phyloP scores from a whole-genome alignment of 2,113 vertebrate species.

The Scomber colias region DNA sequence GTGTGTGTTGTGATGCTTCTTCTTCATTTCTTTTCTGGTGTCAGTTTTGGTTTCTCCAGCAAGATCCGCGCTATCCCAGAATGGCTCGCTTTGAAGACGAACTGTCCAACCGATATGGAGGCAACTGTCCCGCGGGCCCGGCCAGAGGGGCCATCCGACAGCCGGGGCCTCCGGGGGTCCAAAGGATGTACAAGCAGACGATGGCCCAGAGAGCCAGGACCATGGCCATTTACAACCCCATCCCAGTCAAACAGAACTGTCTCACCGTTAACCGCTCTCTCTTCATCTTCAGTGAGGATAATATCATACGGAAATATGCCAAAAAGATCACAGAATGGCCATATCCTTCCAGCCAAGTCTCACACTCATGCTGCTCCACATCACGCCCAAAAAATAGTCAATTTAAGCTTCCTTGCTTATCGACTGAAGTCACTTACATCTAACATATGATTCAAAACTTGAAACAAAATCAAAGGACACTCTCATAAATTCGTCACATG shows the following conservation, averaged over 20 bases:
- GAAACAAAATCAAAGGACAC: rapidly evolving
- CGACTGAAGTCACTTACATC: neutral
- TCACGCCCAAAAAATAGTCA: neutral
- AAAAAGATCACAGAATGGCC: slow-evolving; percentile 99
- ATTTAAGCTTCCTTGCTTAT: neutral
- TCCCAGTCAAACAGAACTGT: slow-evolving; percentile 97
- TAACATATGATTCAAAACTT: too few relatives aligned
- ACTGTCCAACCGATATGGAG: slow-evolving; percentile 89
- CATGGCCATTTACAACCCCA: slow-evolving; percentile 99
- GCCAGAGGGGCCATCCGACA: slow-evolving; percentile 87
- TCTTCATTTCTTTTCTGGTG: slow-evolving; percentile 79
- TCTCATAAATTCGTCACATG: neutral
- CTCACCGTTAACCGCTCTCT: slow-evolving; percentile 97
- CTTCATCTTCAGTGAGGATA: slow-evolving; percentile 99
- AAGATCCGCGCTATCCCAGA: slow-evolving; percentile 80
- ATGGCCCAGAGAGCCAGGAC: slow-evolving; percentile 97
- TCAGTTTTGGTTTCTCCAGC: slow-evolving; percentile 86
- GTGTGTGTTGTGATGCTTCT: slow-evolving; percentile 90
- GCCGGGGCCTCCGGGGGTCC: slow-evolving; percentile 89
- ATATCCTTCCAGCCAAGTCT: slow-evolving; percentile 89
- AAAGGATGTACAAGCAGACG: slow-evolving; percentile 93
- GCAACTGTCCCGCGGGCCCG: slow-evolving; percentile 83
- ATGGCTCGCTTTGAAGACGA: slow-evolving; percentile 98
- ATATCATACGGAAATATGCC: slow-evolving; percentile 98
- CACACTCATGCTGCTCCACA: neutral